phyloP scores from a whole-genome alignment of 2,888 invertebrate species.

The Drosophila barbarae region DNA sequence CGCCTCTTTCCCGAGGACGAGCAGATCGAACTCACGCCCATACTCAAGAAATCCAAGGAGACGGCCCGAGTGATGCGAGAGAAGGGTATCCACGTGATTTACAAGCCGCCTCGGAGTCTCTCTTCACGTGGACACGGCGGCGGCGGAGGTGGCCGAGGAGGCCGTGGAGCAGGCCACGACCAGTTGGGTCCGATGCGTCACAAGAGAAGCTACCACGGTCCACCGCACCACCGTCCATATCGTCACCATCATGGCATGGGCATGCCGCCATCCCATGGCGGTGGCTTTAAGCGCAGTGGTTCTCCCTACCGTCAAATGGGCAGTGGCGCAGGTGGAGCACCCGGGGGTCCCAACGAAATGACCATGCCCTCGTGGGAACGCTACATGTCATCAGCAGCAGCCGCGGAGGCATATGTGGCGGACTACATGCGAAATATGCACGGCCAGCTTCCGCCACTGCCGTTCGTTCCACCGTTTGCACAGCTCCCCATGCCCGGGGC shows the following conservation, averaged over 20 bases:
- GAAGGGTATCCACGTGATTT: constrained; percentile 78
- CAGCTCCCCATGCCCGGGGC: constrained; percentile 85
- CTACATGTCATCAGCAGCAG: constrained; percentile 83
- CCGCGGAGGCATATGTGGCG: constrained; percentile 92
- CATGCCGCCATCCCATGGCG: constrained; percentile 52
- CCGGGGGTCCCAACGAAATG: constrained; percentile 81
- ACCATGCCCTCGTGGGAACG: constrained; percentile 84
- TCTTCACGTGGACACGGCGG: constrained; percentile 77
- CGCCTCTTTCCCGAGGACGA: constrained; percentile 96
- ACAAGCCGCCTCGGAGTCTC: constrained; percentile 81
- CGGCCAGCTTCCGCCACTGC: constrained; percentile 90
- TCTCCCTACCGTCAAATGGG: constrained; percentile 73
- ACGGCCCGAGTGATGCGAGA: constrained; percentile 84
- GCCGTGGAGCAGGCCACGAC: constrained; percentile 59
- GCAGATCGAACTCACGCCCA: constrained; percentile 92
- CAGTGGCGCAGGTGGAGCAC: constrained; percentile 61
- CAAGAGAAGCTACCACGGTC: constrained; percentile 77
- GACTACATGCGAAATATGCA: constrained; percentile 95
- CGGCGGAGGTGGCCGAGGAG: constrained; percentile 46
- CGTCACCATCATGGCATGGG: constrained; percentile 68
- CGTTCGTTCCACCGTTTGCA: constrained; percentile 88
- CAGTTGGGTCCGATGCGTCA: constrained; percentile 66
- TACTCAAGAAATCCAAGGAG: constrained; percentile 91
- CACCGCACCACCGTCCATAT: constrained; percentile 81
- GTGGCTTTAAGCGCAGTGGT: constrained; percentile 69